Conservation (phyloP, 2,888 invertebrate genomes). For the Callosobruchus maculatus region DNA sequence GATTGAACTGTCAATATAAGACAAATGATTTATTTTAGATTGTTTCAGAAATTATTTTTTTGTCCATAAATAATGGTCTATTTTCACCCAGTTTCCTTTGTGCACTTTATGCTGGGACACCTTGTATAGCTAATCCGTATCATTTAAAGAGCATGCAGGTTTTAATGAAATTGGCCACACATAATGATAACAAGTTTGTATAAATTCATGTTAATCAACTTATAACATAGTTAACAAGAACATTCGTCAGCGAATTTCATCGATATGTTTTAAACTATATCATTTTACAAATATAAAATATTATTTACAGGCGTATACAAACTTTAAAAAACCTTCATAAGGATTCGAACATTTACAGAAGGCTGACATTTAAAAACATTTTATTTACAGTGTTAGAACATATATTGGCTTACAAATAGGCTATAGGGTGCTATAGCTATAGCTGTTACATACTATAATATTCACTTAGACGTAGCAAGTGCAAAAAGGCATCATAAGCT, state of each 20-base stretch:
- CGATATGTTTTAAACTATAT: neutral
- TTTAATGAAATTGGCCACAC: neutral
- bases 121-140: no score
- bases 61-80: no score
- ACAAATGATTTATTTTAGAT: no score
- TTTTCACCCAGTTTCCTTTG: no score
- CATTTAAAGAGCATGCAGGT: no score
- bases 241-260: neutral
- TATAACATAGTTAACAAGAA: neutral
- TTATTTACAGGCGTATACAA: neutral
- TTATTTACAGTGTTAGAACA: neutral
- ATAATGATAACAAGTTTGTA: neutral
- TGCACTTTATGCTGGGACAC: no score
- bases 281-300: neutral
- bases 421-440: neutral
- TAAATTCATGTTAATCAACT: neutral
- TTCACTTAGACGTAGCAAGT: no score
- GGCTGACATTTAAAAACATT: neutral
- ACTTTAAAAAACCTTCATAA: neutral
- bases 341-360: neutral
- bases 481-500: no score
- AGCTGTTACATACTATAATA: neutral
- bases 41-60: no score
- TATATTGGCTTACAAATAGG: neutral
- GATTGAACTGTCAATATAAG: no score